Percentiles rank a stretch among this genome's conserved stretches.
phyloP scores from a whole-genome alignment of 2,113 vertebrate species.

The Dromiciops gliroides region DNA sequence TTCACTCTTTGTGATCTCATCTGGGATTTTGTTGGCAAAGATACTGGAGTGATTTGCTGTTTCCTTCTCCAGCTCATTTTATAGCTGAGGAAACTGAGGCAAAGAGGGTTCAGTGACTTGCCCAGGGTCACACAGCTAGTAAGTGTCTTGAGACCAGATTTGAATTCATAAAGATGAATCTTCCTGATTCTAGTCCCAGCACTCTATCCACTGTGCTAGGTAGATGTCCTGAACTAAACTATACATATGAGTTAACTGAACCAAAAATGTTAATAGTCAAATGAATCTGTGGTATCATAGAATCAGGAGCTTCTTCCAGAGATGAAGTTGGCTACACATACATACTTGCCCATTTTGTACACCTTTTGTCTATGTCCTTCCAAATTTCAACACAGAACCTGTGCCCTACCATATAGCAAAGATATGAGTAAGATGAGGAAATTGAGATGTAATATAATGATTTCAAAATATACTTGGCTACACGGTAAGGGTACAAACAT shows the following conservation, averaged over 20 bases:
- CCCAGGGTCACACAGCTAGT: not conserved
- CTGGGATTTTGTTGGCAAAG: not conserved
- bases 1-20: not conserved
- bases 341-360: not conserved
- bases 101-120: not conserved
- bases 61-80: not conserved
- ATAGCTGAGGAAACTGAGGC: not conserved
- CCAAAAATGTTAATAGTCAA: not conserved
- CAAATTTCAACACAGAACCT: not conserved
- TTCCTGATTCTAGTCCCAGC: not conserved
- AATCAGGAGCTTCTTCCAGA: not conserved
- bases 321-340: not conserved
- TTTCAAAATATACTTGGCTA: slow-evolving; percentile 36
- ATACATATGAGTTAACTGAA: not conserved
- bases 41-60: not conserved
- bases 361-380: not conserved
- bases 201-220: not conserved
- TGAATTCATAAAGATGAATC: not conserved
- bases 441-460: slow-evolving; percentile 20
- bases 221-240: not conserved
- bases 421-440: slow-evolving; percentile 48
- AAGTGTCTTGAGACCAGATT: not conserved
- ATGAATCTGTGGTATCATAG: not conserved
- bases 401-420: not conserved
- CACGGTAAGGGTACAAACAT: slow-evolving; percentile 11